These are phyloP conservation scores for Bufotes viridis DNA, from an alignment of 2,797 vertebrate species.

Conservation along the genomic window DNA sequence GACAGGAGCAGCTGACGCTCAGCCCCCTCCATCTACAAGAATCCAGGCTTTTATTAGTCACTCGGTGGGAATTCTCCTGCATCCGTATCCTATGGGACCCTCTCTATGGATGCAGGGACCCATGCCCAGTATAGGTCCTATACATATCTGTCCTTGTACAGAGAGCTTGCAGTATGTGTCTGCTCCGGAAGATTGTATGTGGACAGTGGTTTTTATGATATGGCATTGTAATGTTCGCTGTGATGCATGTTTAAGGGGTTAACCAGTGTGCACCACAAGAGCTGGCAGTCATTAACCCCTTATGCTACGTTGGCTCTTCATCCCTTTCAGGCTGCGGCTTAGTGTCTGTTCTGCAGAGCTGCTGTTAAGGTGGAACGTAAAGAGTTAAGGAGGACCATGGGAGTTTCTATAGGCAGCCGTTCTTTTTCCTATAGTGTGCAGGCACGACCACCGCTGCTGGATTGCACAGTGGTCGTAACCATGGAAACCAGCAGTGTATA, in stretches of 20 bases:
- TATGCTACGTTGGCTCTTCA: neutral
- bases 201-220: neutral
- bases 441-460: too few species aligned
- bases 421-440: too few species aligned
- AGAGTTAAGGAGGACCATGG: neutral
- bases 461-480: too few species aligned
- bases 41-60: neutral
- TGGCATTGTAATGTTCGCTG: neutral
- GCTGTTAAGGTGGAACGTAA: neutral
- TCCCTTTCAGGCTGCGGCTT: too few species aligned
- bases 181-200: neutral
- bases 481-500: too few species aligned
- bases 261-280: neutral
- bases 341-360: neutral
- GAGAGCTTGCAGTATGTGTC: constrained; percentile 5
- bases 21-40: neutral
- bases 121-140: neutral
- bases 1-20: neutral
- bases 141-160: neutral
- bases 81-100: neutral
- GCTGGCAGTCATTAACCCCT: neutral
- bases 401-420: too few species aligned
- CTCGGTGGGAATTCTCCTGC: neutral
- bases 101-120: neutral
- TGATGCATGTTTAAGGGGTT: neutral